Base-by-base conservation (phyloP, 1,140 invertebrate species). In the Aphaenogaster rudis region DNA sequence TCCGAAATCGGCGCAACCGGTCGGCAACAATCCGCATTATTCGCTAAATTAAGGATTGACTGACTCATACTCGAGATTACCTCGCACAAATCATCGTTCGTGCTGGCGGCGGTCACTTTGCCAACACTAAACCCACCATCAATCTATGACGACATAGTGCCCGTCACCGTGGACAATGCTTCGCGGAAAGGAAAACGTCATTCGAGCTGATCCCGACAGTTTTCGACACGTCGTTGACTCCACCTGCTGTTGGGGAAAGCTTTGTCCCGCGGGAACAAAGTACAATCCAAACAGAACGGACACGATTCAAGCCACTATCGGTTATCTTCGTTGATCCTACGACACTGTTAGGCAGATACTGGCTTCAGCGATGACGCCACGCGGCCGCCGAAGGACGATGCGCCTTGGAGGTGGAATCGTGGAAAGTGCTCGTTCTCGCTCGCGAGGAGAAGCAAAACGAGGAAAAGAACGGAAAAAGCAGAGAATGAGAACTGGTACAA, bases 61-160 rank as follows among this genome's bases (percentile, higher is more conserved):
- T 71, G 52, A 81, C 59, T 54, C 67, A 80, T 45, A 67, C 45
- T 21, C 15, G 17, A 61, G 74, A 80, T 86, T 89, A 91, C 86
- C 80, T 91, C 45, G 45, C 3, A 15, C 48, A 87, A 82, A 88
- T 91, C 88, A 90, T 88, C 61, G 11, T 61, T 76, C 54, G 42
- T 52, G 33, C 50, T 39, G 52, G 21, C 15, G 52, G 21, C 52
- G 52, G 8, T 90, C 89, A 90, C 79, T 88, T 79, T 78, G 78
- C 36, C 59, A 57, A 57, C 54, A 59, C 52, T 21, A 52, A 11
- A 11, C 3, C 28, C 54, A 79, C 17, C 28, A 52, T 21, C 72
- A 61, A 36, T n/a, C 15, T 69, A 61, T 39, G 21, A 82, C 57
- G 61, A 78, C 88, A 89, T 89, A 59, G 13, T 72, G 71, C 36